phyloP scores from a whole-genome alignment of 1,140 invertebrate species.

The Venustaconcha ellipsiformis region DNA sequence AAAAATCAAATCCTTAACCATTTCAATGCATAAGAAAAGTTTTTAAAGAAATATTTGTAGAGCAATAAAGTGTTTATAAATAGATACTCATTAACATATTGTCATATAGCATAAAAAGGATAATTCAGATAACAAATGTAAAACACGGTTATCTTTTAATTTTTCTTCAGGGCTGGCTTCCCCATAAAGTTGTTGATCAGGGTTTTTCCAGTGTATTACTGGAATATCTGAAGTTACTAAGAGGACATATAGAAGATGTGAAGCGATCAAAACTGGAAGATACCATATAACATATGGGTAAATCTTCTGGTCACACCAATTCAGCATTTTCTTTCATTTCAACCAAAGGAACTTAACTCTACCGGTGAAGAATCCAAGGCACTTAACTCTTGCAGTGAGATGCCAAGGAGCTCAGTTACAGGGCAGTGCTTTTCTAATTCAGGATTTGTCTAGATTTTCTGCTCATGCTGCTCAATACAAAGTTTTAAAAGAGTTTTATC shows the following conservation, averaged over 20 bases:
- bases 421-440: no score
- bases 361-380: no score
- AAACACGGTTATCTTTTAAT: neutral
- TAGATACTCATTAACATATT: neutral
- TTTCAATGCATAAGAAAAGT: neutral
- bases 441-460: no score
- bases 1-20: neutral
- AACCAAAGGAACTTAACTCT: no score
- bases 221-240: constrained; percentile 18
- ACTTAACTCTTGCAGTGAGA: no score
- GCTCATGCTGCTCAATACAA: no score
- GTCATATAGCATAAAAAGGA: neutral
- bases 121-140: neutral
- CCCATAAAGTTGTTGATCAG: constrained; percentile 29
- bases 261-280: neutral
- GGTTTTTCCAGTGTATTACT: constrained; percentile 15
- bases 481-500: no score
- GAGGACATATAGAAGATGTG: constrained; percentile 14
- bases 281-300: no score
- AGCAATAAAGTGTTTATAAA: neutral
- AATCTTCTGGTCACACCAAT: no score
- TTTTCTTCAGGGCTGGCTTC: constrained; percentile 27
- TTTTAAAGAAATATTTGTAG: neutral
- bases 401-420: no score
- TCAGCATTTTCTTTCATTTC: no score